Evolutionary conservation across 2,113 vertebrate genomes (phyloP), one percentile per base, ranked within the genome.

Genomic region (Natator depressus): DNA sequence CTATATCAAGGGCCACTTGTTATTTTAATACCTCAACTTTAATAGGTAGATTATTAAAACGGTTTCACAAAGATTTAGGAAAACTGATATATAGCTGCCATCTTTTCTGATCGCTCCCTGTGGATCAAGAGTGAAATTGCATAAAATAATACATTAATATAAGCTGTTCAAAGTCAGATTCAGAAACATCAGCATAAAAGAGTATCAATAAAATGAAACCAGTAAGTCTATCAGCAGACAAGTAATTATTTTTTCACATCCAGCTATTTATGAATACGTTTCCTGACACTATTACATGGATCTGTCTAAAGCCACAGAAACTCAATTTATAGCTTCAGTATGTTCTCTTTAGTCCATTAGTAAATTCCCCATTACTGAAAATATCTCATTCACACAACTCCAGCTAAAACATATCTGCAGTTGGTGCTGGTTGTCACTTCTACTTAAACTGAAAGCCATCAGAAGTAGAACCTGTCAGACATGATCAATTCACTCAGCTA

Each of bases 401-500:
- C 85, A 94, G 84, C 96, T 89, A 84, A 81, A 82, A 51, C 42
- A 3, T 2, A 93, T 80, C 89, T 69, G 84, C 94, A 90, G 80
- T 92, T 85, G 81, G 94, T 88, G 16, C 4, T 54, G 35, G n/a
- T 54, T 97, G 97, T 94, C 94, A 82, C 91, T 94, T 97, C 89
- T 83, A 55, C 92, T 97, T 90, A 90, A 25, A 80, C 9, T 79
- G 72, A 51, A 86, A 78, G 94, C 75, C 90, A 93, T 95, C 95
- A 85, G 80, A 84, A 84, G 65, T 87, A 94, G 76, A 90, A 78
- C 62, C 95, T 95, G 90, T 93, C 98, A 97, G 80, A 94, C 79
- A 49, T 96, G 97, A 98, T 98, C 97, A 98, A 98, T 96, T 98
- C 98, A 97, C 22, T 86, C 80, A 57, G 57, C 46, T 93, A 2